Evolutionary conservation across 2,113 vertebrate species (phyloP).

Genomic region (Leiothrix lutea): DNA sequence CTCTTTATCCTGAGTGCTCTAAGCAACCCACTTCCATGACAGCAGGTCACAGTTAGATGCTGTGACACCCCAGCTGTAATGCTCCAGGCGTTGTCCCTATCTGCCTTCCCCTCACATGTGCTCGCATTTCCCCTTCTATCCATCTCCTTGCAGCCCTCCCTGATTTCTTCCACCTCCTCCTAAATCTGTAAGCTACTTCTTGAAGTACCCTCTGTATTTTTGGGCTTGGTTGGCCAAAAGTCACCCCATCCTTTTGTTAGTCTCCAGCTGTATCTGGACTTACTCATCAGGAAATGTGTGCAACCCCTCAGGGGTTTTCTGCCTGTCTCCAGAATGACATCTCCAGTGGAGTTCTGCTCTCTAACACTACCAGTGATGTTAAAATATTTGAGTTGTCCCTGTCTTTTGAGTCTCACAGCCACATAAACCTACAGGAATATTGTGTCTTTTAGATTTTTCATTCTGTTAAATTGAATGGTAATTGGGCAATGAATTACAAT

Average conservation of each 20-base stretch:
- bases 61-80: not conserved
- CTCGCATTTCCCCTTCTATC: rapidly evolving
- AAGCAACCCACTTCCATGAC: not conserved
- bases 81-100: rapidly evolving
- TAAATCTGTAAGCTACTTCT: not conserved
- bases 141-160: not conserved
- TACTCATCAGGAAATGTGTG: not conserved
- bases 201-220: not conserved
- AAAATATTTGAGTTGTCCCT: not conserved
- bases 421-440: not conserved
- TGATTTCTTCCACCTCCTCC: not conserved
- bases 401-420: not conserved
- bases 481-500: not conserved
- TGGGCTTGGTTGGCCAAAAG: not conserved
- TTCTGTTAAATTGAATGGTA: not conserved
- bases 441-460: not conserved
- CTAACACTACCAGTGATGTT: not conserved
- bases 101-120: not conserved
- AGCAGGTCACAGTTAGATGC: not conserved
- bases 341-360: not conserved
- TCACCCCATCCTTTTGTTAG: not conserved
- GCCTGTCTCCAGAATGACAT: not conserved
- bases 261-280: rapidly evolving
- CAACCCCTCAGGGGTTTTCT: not conserved
- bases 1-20: not conserved